Evolutionary conservation across 2,888 invertebrate species (phyloP).

Genomic region (Lissonota sp.): DNA sequence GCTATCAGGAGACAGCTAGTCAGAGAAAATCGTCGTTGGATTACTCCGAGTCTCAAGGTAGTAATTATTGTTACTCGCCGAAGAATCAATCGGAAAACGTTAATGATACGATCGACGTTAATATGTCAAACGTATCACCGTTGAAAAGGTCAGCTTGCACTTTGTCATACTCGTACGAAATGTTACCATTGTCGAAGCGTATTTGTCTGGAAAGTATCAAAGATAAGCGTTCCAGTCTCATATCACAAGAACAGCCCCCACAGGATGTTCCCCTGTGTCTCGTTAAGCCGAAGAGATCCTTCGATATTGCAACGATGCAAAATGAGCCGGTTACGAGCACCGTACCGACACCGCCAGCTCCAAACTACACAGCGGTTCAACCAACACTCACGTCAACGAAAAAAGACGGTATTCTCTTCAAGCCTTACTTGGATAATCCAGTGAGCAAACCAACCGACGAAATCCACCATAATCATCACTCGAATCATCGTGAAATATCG

Average conservation of each 20-base stretch:
- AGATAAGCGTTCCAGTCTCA: constrained; percentile 61
- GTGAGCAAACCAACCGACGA: constrained; percentile 83
- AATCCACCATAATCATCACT: constrained; percentile 56
- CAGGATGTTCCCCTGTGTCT: constrained; percentile 83
- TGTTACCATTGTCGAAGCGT: constrained; percentile 71
- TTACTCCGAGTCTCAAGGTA: constrained; percentile 69
- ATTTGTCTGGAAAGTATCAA: constrained; percentile 71
- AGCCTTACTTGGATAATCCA: constrained; percentile 90
- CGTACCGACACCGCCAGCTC: constrained; percentile 71
- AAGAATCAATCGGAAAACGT: constrained; percentile 64
- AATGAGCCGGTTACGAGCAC: constrained; percentile 75
- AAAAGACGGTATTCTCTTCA: constrained; percentile 90
- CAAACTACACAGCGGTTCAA: constrained; percentile 59
- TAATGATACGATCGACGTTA: constrained; percentile 53
- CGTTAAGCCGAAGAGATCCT: constrained; percentile 79
- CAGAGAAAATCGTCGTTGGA: constrained; percentile 70
- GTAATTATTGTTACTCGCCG: constrained; percentile 75
- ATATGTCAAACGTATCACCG: constrained; percentile 34
- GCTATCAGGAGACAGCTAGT: constrained; percentile 64
- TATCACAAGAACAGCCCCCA: constrained; percentile 70
- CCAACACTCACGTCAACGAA: constrained; percentile 81
- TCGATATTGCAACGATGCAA: constrained; percentile 63
- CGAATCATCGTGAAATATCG: constrained; percentile 65
- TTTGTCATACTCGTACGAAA: constrained; percentile 74
- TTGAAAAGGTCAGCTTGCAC: constrained; percentile 72